Percentiles rank a stretch among this genome's conserved stretches.
Conservation (phyloP, 1,140 invertebrate genomes). For the Chymomyza costata region DNA sequence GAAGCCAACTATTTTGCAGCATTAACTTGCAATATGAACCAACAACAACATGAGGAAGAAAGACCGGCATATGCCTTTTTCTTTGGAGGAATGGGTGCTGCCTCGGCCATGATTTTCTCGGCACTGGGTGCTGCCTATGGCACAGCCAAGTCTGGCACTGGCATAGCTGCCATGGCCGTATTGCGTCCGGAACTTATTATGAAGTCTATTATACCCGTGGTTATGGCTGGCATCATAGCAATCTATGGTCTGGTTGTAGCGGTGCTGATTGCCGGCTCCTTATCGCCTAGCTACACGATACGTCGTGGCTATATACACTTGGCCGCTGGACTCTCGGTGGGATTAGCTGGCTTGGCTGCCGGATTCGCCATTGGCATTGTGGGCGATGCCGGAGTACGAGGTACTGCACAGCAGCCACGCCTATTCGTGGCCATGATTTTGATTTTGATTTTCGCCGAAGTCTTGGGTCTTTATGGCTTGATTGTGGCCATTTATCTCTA, state of each 20-base stretch:
- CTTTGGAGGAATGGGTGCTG: slow-evolving; percentile 98
- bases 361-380: slow-evolving; percentile 94
- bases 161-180: slow-evolving; percentile 5
- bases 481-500: slow-evolving; percentile 94
- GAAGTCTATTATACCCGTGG: slow-evolving; percentile 9
- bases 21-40: too few relatives aligned
- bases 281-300: slow-evolving; percentile 77
- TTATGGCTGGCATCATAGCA: slow-evolving; percentile 82
- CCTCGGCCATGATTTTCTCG: slow-evolving; percentile 94
- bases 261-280: slow-evolving; percentile 86
- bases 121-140: slow-evolving; percentile 5
- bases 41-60: too few relatives aligned
- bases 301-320: slow-evolving; percentile 89
- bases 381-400: slow-evolving; percentile 92
- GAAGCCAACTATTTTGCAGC: too few relatives aligned
- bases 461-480: slow-evolving; percentile 93
- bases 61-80: slow-evolving; percentile 89
- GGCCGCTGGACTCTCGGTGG: slow-evolving; percentile 91
- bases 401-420: slow-evolving; percentile 92
- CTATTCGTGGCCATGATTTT: slow-evolving; percentile 96
- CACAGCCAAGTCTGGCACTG: slow-evolving; percentile 7
- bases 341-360: slow-evolving; percentile 90
- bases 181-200: slow-evolving; percentile 11
- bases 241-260: slow-evolving; percentile 95
- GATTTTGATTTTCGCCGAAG: slow-evolving; percentile 96